Evolutionary conservation across 2,888 invertebrate genomes (phyloP).

Genomic region (Euclidia mi): DNA sequence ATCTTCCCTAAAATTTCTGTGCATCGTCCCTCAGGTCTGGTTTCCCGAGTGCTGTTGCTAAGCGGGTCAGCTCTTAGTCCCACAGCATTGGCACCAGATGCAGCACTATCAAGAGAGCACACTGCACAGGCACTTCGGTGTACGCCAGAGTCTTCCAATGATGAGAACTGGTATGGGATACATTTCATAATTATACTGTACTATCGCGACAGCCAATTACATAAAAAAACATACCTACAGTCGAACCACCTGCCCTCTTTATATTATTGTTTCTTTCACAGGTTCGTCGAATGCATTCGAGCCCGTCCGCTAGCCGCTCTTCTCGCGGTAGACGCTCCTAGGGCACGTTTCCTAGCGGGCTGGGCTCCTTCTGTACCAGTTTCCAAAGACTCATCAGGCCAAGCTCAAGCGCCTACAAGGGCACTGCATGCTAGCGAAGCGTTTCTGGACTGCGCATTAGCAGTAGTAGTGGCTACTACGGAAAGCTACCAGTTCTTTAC

Average conservation of each 20-base stretch:
- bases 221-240: too few relatives aligned
- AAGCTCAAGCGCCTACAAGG: conserved; percentile 82
- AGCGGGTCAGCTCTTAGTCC: conserved; percentile 95
- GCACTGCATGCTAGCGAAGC: conserved; percentile 93
- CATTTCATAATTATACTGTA: background rate
- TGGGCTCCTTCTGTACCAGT: conserved; percentile 94
- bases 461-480: conserved; percentile 93
- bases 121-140: conserved; percentile 89
- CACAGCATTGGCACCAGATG: conserved; percentile 93
- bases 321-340: conserved; percentile 90
- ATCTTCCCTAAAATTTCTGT: too few relatives aligned
- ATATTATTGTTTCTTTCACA: too few relatives aligned
- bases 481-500: conserved; percentile 94
- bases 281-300: conserved; percentile 92
- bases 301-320: conserved; percentile 91
- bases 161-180: conserved; percentile 74
- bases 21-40: conserved; percentile 88
- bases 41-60: conserved; percentile 93
- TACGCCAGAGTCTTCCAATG: conserved; percentile 62
- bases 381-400: conserved; percentile 82
- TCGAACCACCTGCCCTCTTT: too few relatives aligned
- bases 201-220: too few relatives aligned
- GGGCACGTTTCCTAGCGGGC: conserved; percentile 91
- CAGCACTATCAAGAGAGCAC: conserved; percentile 91
- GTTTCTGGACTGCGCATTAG: conserved; percentile 92